Evolutionary conservation across 2,888 invertebrate genomes (phyloP).

Genomic region (Andrena trimmerana): DNA sequence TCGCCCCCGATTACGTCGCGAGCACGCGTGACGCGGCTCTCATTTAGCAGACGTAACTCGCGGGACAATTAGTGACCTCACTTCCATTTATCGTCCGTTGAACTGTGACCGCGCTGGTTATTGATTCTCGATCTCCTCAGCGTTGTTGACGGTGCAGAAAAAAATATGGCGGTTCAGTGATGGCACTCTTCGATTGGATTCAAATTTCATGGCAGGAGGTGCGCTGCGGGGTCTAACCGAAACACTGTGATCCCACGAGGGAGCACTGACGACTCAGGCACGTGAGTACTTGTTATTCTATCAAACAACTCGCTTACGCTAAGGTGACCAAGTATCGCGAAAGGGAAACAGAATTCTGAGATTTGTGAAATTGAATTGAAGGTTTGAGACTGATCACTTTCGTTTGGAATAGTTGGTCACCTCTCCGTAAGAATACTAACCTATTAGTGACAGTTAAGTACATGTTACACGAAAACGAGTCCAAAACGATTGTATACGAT

Average conservation of each 20-base stretch:
- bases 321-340: too few species aligned
- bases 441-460: too few species aligned
- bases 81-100: background rate
- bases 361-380: too few species aligned
- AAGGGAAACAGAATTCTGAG: too few species aligned
- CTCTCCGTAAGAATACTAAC: too few species aligned
- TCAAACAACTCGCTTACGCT: too few species aligned
- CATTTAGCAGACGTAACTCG: background rate
- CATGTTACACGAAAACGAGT: too few species aligned
- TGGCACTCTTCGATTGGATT: background rate
- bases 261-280: background rate
- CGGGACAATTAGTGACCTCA: background rate
- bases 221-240: background rate
- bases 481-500: too few species aligned
- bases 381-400: too few species aligned
- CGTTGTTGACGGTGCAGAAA: background rate
- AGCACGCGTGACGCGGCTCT: background rate
- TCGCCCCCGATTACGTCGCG: background rate
- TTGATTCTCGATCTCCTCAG: background rate
- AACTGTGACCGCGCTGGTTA: background rate
- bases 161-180: background rate
- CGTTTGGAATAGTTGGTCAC: too few species aligned
- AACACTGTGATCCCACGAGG: background rate
- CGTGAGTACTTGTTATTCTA: slow-evolving; percentile 16
- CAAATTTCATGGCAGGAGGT: background rate